phyloP scores from a whole-genome alignment of 1,140 invertebrate species.

The Pseudomyrmex concolor region DNA sequence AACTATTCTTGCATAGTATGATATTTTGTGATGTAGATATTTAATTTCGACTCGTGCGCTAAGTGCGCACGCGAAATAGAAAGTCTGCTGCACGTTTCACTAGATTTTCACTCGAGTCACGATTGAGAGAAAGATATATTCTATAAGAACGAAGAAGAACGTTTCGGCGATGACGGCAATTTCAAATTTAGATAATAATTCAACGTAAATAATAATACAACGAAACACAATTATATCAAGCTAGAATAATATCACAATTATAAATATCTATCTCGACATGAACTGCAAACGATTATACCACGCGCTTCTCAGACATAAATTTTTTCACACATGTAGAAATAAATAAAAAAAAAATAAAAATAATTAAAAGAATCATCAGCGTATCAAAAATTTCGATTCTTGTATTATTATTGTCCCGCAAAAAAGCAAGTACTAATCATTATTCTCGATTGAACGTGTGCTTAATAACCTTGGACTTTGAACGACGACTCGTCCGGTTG shows the following conservation, averaged over 20 bases:
- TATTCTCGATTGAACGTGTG: constrained; percentile 60
- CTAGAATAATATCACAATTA: not conserved
- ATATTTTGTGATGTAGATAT: not conserved
- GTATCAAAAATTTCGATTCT: not conserved
- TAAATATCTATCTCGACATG: not conserved
- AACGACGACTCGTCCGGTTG: constrained; percentile 66
- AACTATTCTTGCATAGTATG: not conserved
- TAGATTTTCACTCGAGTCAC: constrained; percentile 33
- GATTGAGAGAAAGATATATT: not conserved
- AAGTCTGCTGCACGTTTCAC: constrained; percentile 26
- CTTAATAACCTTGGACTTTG: constrained; percentile 77
- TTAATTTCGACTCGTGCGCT: not conserved
- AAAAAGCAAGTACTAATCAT: constrained; percentile 63
- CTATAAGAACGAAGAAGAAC: not conserved
- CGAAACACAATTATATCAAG: not conserved
- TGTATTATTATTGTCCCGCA: constrained; percentile 46
- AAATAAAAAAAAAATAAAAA: not conserved
- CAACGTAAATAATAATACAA: constrained; percentile 11
- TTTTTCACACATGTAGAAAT: not conserved
- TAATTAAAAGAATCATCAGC: too few relatives aligned
- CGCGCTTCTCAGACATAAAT: not conserved
- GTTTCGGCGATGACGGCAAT: not conserved
- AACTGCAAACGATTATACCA: not conserved
- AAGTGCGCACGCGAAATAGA: constrained; percentile 15
- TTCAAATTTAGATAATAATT: not conserved